phyloP scores from a whole-genome alignment of 2,113 vertebrate species.

The Dasyornis broadbenti region DNA sequence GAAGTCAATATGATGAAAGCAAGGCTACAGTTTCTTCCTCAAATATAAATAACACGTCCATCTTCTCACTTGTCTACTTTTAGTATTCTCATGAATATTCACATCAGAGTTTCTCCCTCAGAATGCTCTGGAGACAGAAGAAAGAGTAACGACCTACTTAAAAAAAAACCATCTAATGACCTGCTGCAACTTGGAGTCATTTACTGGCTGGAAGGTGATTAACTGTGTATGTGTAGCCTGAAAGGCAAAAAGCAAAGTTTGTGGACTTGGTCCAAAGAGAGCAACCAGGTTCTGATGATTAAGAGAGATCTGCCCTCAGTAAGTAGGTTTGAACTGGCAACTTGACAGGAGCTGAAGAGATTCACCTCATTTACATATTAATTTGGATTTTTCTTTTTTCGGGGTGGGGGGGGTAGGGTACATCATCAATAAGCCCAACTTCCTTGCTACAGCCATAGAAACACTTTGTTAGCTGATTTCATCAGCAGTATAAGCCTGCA shows the following conservation, averaged over 20 bases:
- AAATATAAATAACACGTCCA: background rate
- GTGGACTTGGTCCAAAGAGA: conserved; percentile 2
- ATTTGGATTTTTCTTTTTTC: background rate
- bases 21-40: background rate
- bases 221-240: background rate
- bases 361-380: conserved; percentile 2
- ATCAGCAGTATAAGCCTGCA: background rate
- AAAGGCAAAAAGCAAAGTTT: background rate
- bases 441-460: background rate
- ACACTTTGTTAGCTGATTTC: background rate
- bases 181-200: background rate
- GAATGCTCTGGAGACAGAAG: background rate
- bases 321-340: background rate
- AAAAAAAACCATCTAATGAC: background rate
- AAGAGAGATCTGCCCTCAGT: background rate
- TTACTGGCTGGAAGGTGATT: background rate
- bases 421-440: background rate
- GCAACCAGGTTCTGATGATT: background rate
- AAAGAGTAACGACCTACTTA: background rate
- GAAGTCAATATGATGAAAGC: background rate
- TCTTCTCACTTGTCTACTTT: background rate
- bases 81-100: conserved; percentile 8
- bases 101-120: background rate
- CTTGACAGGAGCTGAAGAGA: background rate
- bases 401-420: background rate